These are phyloP conservation scores for Muscicapa comitata DNA, from an alignment of 2,797 vertebrate genomes.

Conservation along the genomic window DNA sequence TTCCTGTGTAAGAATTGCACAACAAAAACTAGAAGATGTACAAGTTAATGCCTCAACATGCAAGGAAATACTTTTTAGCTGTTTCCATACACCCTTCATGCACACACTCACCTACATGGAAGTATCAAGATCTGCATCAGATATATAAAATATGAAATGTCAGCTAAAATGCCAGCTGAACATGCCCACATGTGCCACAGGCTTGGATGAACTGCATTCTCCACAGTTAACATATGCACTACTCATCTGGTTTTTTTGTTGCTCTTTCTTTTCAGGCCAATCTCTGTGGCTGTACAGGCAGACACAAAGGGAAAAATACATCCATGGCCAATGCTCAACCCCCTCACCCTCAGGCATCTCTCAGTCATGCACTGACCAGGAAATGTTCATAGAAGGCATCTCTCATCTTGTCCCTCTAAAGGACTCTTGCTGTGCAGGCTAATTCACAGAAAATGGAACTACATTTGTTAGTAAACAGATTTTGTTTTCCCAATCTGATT, in stretches of 20 bases:
- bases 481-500: not conserved
- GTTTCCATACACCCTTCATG: not conserved
- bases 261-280: not conserved
- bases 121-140: not conserved
- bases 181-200: not conserved
- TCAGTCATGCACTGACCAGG: not conserved
- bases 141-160: not conserved
- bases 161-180: not conserved
- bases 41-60: not conserved
- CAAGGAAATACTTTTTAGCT: not conserved
- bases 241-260: not conserved
- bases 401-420: not conserved
- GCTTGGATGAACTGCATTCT: not conserved
- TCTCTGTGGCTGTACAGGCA: not conserved
- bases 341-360: not conserved
- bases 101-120: rapidly evolving
- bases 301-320: not conserved
- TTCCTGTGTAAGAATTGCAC: not conserved
- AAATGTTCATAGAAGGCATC: not conserved
- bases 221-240: not conserved
- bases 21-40: not conserved
- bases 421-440: not conserved
- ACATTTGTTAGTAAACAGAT: not conserved
- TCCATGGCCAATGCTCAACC: not conserved
- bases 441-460: not conserved